A percentile compares a stretch with the other conserved stretches of the same genome.
Conservation (phyloP, 2,113 vertebrate genomes). For the Phycodurus eques region DNA sequence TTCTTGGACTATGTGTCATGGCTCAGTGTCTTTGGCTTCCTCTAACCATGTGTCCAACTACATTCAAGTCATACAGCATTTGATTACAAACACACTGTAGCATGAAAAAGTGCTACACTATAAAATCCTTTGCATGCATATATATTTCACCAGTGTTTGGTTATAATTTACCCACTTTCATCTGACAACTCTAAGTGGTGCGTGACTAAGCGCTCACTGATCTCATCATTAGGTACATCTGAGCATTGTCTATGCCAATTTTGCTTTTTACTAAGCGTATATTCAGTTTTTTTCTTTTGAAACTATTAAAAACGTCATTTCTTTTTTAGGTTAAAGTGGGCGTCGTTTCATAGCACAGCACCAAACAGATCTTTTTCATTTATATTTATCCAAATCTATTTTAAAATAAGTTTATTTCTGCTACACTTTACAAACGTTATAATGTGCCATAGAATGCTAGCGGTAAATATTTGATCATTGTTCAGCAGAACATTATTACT, state of each 20-base stretch:
- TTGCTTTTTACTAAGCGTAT: background rate
- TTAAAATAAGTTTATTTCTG: no score
- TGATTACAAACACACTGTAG: background rate
- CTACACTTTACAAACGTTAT: no score
- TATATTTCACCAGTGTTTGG: background rate
- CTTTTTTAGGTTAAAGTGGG: no score
- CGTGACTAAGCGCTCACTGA: background rate
- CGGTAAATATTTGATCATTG: no score
- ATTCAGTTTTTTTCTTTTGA: background rate
- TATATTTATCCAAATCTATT: no score
- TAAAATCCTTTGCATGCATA: background rate
- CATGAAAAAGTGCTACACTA: background rate
- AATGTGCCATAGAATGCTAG: no score
- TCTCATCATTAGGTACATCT: background rate
- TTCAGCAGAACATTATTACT: no score
- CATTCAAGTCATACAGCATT: background rate
- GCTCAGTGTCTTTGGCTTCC: background rate
- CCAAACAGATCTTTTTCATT: no score
- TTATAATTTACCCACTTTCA: background rate
- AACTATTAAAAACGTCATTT: no score
- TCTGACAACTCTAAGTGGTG: background rate
- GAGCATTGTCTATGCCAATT: background rate
- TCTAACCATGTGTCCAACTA: background rate
- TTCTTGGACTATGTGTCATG: background rate
- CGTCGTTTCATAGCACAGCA: no score